phyloP scores from a whole-genome alignment of 2,888 invertebrate genomes.

The Athalia cordata region DNA sequence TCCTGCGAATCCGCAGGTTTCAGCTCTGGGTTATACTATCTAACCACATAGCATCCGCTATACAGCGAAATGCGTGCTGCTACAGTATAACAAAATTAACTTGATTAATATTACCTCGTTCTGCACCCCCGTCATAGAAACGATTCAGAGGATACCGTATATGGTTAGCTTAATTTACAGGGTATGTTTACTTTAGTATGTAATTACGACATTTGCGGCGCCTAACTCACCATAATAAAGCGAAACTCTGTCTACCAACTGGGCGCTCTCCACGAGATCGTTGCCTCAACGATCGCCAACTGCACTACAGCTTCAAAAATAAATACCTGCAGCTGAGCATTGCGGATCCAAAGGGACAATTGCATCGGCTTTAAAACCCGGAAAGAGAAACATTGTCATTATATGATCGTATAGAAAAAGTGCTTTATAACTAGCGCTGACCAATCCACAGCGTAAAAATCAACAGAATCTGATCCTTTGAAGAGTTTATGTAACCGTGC shows the following conservation, averaged over 20 bases:
- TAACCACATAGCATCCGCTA: neutral
- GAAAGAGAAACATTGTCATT: no score
- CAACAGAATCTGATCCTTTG: no score
- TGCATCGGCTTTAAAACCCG: no score
- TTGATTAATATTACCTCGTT: conserved; percentile 37
- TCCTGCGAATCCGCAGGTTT: neutral
- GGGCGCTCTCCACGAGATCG: neutral
- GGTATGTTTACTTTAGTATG: conserved; percentile 42
- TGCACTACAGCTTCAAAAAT: conserved; percentile 4
- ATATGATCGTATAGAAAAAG: no score
- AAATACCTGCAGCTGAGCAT: neutral
- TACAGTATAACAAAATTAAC: conserved; percentile 33
- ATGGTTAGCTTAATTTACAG: conserved; percentile 40
- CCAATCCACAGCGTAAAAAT: no score
- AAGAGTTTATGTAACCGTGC: neutral
- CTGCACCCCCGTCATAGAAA: conserved; percentile 34
- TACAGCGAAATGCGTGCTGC: conserved; percentile 11
- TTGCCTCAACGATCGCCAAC: conserved; percentile 7
- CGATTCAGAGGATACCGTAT: conserved; percentile 30
- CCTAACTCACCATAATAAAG: conserved; percentile 34
- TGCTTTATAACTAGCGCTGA: no score
- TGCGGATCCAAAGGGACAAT: no score
- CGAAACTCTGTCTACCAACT: conserved; percentile 29
- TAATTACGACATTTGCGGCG: conserved; percentile 45
- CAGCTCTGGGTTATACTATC: neutral